Evolutionary conservation across 2,888 invertebrate species (phyloP).

Genomic region (Hanleya hanleyi): DNA sequence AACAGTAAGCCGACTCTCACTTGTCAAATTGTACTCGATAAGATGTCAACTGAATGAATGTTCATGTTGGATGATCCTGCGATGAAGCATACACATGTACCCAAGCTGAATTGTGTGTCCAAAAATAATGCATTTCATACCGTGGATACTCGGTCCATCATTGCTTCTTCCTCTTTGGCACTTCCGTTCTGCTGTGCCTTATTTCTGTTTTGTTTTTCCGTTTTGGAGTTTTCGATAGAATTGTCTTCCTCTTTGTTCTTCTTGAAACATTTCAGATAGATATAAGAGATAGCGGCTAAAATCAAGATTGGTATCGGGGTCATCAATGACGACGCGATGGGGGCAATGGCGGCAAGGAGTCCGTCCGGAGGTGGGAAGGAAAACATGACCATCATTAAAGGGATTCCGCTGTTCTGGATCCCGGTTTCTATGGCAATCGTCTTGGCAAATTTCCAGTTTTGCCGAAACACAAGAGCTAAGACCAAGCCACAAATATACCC

Average conservation of each 20-base stretch:
- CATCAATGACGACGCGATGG: constrained; percentile 84
- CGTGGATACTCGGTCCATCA: not conserved
- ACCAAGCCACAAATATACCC: constrained; percentile 65
- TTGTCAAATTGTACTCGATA: too few species aligned
- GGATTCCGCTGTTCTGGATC: constrained; percentile 93
- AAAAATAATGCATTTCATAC: not conserved
- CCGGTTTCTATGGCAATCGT: constrained; percentile 90
- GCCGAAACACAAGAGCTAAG: constrained; percentile 51
- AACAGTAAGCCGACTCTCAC: too few species aligned
- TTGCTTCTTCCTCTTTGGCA: not conserved
- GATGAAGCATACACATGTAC: too few species aligned
- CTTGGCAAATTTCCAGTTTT: constrained; percentile 56
- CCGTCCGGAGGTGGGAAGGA: constrained; percentile 89
- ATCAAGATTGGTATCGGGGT: constrained; percentile 88
- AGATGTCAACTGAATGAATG: too few species aligned
- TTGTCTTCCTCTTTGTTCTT: not conserved
- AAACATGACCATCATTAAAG: constrained; percentile 89
- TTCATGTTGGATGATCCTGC: too few species aligned
- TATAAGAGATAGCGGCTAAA: constrained; percentile 45
- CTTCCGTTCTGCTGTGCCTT: not conserved
- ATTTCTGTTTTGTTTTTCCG: not conserved
- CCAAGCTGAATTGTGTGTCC: too few species aligned
- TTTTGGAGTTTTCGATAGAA: not conserved
- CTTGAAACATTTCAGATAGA: constrained; percentile 44
- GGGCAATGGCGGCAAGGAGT: constrained; percentile 83